phyloP scores from a whole-genome alignment of 2,797 vertebrate species.

The Paguma larvata region DNA sequence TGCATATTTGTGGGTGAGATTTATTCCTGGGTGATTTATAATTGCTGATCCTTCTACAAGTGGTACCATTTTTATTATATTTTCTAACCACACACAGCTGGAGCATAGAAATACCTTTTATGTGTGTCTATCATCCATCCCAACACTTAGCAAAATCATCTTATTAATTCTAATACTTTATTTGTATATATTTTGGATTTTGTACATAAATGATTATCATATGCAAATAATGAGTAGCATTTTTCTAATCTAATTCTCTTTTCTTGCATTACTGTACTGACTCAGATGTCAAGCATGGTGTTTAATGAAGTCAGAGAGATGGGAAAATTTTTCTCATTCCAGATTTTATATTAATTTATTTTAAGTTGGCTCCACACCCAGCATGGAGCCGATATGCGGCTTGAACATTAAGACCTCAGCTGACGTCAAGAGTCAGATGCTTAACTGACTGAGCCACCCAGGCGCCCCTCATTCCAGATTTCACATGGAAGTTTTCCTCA shows the following conservation, averaged over 20 bases:
- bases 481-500: neutral
- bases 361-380: too few species aligned
- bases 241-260: neutral
- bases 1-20: neutral
- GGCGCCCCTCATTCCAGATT: neutral
- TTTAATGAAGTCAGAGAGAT: neutral
- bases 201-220: neutral
- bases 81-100: neutral
- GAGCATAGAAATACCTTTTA: neutral
- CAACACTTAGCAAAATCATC: neutral
- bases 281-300: neutral
- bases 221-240: neutral
- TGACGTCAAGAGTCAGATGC: too few species aligned
- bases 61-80: neutral
- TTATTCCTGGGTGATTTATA: neutral
- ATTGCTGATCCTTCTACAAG: neutral
- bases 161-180: neutral
- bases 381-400: too few species aligned
- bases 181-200: slow-evolving; percentile 38
- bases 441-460: too few species aligned
- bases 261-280: neutral
- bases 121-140: neutral
- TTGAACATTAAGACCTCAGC: too few species aligned
- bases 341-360: neutral
- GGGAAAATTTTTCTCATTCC: neutral